Conservation (phyloP, 2,113 vertebrate genomes). For the Chunga burmeisteri region DNA sequence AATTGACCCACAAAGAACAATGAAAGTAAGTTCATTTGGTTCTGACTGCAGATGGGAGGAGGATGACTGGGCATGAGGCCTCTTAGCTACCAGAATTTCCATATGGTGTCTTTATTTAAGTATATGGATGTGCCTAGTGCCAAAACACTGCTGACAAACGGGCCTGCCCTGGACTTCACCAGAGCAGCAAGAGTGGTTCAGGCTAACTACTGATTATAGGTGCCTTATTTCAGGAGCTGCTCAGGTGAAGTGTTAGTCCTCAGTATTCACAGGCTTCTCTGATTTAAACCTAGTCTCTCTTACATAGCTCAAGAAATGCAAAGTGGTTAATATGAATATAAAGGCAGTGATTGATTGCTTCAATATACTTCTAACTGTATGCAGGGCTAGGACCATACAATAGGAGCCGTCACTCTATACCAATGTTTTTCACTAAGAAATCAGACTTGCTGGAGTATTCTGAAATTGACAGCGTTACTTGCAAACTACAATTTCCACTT, state of each 20-base stretch:
- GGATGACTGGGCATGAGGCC: too few relatives aligned
- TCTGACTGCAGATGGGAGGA: neutral
- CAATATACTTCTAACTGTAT: neutral
- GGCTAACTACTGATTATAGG: neutral
- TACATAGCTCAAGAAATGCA: too few relatives aligned
- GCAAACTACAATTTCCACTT: neutral
- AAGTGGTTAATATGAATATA: neutral
- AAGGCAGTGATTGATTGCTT: neutral
- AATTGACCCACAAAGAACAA: neutral
- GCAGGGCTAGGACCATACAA: neutral
- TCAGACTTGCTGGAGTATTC: neutral
- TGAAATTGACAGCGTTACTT: neutral
- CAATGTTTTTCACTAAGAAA: neutral
- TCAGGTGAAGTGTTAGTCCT: neutral
- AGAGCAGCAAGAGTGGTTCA: neutral
- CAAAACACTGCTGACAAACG: neutral
- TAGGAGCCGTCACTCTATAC: neutral
- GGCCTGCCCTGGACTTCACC: neutral
- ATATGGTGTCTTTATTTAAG: neutral
- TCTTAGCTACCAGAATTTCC: neutral
- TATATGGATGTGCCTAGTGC: too few relatives aligned
- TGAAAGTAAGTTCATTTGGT: slow-evolving; percentile 47
- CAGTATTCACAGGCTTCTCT: neutral
- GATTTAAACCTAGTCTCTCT: neutral
- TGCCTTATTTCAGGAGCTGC: neutral